Base-by-base conservation (phyloP, 2,797 vertebrate species). In the Scleropages formosus region DNA sequence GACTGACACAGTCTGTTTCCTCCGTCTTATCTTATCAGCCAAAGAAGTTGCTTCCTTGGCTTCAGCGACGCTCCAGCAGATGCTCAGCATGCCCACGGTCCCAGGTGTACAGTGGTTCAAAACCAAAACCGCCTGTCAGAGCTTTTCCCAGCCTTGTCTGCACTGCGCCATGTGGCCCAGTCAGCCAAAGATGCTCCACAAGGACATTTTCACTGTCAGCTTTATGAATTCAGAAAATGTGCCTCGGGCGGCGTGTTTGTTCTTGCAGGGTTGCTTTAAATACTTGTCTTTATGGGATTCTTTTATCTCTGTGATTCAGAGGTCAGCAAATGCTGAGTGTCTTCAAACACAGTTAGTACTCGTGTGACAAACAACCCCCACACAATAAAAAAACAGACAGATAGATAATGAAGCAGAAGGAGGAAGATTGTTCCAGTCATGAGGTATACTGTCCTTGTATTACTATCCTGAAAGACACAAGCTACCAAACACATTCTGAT, bases 11-110 rank as follows among this genome's bases (percentile, higher is more conserved):
- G 66, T 47, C 15, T 22, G 67, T 26, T 69, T 69, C 22, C 47
- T 53, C 47, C 53, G 49, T 67, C n/a, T 67, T 67, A 67, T 67
- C 64, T 39, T 39, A 39, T 39, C 44, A 47, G 64, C 8, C 64
- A 47, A 20, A 47, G n/a, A 31, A 67, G 31, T 6, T 6, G 31
- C 31, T 67, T 67, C 64, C 64, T 67, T n/a, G n/a, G 64, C 47
- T 67, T n/a, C 64, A 44, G 20, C 22, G 47, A 64, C 44, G 44
- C 46, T 49, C 13, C 53, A 67, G 49, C 64, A 67, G 39, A 46
- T n/a, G 67, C 39, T 11, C n/a, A 47, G 11, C n/a, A 67, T 67
- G 67, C 6, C 46, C 66, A 49, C n/a, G 15, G 4, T 69, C 12
- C 22, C 13, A 69, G 49, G 49, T 4, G 22, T 22, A 49, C n/a